phyloP scores from a whole-genome alignment of 2,888 invertebrate genomes.

The Noctua comes region DNA sequence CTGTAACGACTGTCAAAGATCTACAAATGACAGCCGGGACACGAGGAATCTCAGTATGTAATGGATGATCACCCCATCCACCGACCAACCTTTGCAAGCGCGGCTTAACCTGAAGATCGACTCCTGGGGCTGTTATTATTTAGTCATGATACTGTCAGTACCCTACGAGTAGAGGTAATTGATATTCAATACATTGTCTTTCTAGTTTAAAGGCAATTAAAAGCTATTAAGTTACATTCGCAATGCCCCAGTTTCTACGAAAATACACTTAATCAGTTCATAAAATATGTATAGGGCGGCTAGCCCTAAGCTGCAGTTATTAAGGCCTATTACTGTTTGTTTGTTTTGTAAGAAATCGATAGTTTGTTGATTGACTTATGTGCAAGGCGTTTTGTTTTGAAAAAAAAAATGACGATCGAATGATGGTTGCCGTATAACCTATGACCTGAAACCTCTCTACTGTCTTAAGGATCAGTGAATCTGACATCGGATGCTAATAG shows the following conservation, averaged over 20 bases:
- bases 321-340: not conserved
- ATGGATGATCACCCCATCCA: too few relatives aligned
- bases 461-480: not conserved
- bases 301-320: not conserved
- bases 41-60: too few relatives aligned
- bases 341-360: not conserved
- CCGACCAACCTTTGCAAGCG: too few relatives aligned
- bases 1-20: too few relatives aligned
- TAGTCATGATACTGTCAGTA: too few relatives aligned
- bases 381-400: not conserved
- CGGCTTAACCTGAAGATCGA: too few relatives aligned
- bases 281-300: not conserved
- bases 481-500: not conserved
- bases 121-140: too few relatives aligned
- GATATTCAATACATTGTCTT: not conserved
- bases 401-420: not conserved
- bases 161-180: not conserved
- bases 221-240: not conserved
- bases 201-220: not conserved
- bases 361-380: too few relatives aligned
- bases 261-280: not conserved
- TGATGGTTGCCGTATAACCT: too few relatives aligned
- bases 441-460: too few relatives aligned
- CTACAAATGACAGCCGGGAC: too few relatives aligned
- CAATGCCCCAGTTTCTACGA: not conserved